phyloP scores from a whole-genome alignment of 1,140 invertebrate genomes.

The Asbolus verrucosus region DNA sequence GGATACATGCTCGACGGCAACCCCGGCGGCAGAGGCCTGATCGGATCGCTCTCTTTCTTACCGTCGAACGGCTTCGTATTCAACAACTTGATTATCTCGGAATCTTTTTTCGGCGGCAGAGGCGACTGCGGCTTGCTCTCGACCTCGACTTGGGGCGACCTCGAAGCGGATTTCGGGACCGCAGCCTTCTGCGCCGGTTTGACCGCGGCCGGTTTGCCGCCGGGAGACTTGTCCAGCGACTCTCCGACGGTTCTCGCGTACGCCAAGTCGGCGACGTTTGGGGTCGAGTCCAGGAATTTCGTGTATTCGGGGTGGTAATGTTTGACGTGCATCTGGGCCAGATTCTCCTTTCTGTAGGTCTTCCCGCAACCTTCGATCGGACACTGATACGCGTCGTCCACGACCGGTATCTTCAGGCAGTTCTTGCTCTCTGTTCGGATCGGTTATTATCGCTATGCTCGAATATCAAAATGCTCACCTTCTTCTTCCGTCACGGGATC shows the following conservation, averaged over 20 bases:
- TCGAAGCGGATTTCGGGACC: neutral
- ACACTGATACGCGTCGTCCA: conserved; percentile 81
- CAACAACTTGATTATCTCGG: conserved; percentile 62
- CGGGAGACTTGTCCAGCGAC: conserved; percentile 63
- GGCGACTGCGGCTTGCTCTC: conserved; percentile 24
- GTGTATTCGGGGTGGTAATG: conserved; percentile 88
- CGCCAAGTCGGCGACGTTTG: conserved; percentile 87
- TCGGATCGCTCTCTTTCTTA: conserved; percentile 47
- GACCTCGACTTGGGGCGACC: conserved; percentile 24
- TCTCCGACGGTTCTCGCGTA: conserved; percentile 79
- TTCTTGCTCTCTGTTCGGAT: conserved; percentile 22
- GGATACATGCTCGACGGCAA: conserved; percentile 59
- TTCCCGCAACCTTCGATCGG: conserved; percentile 87
- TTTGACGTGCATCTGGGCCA: conserved; percentile 91
- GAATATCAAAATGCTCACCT: conserved; percentile 43
- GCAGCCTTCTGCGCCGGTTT: conserved; percentile 38
- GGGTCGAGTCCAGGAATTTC: conserved; percentile 80
- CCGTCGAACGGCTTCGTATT: conserved; percentile 55
- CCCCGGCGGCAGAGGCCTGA: conserved; percentile 54
- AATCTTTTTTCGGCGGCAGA: conserved; percentile 50
- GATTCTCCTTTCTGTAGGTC: conserved; percentile 89
- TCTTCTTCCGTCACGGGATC: conserved; percentile 42
- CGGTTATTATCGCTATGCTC: too few relatives aligned
- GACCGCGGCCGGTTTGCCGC: conserved; percentile 17
- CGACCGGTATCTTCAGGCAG: conserved; percentile 58